These are phyloP conservation scores for Phortica variegata DNA, from an alignment of 1,140 invertebrate genomes.

Conservation along the genomic window DNA sequence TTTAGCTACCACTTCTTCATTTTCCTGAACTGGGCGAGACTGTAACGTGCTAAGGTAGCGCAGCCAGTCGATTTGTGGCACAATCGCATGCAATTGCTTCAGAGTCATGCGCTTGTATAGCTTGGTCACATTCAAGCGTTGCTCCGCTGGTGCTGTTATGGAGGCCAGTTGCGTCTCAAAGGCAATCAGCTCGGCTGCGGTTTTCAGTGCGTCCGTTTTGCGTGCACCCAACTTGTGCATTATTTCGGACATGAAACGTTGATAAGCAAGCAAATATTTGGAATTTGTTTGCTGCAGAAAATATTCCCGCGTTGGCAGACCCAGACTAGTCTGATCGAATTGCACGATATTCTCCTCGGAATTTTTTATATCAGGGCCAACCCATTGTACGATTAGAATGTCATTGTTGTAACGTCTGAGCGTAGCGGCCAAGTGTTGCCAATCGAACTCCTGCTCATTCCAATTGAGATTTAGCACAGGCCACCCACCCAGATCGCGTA, in stretches of 20 bases:
- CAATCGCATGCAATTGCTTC: constrained; percentile 64
- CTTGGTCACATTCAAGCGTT: constrained; percentile 70
- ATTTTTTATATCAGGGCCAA: constrained; percentile 86
- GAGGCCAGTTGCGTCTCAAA: constrained; percentile 75
- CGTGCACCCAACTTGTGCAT: constrained; percentile 69
- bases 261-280: constrained; percentile 76
- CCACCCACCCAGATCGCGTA: constrained; percentile 80
- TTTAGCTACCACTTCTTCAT: constrained; percentile 45
- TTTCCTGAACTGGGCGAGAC: constrained; percentile 68
- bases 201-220: constrained; percentile 60
- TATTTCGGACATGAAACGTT: constrained; percentile 72
- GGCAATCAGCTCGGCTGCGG: constrained; percentile 73
- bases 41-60: constrained; percentile 72
- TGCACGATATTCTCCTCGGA: constrained; percentile 84
- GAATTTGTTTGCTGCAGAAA: constrained; percentile 72
- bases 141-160: constrained; percentile 69
- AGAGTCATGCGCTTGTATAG: constrained; percentile 79
- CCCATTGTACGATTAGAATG: constrained; percentile 76
- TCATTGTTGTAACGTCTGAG: constrained; percentile 82
- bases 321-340: constrained; percentile 85
- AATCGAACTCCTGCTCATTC: constrained; percentile 69
- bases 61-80: constrained; percentile 79
- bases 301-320: constrained; percentile 83
- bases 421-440: constrained; percentile 73
- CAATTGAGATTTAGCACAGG: constrained; percentile 72